Percentiles rank a stretch among this genome's conserved stretches.
Conservation (phyloP, 2,888 invertebrate genomes). For the Agapostemon virescens region DNA sequence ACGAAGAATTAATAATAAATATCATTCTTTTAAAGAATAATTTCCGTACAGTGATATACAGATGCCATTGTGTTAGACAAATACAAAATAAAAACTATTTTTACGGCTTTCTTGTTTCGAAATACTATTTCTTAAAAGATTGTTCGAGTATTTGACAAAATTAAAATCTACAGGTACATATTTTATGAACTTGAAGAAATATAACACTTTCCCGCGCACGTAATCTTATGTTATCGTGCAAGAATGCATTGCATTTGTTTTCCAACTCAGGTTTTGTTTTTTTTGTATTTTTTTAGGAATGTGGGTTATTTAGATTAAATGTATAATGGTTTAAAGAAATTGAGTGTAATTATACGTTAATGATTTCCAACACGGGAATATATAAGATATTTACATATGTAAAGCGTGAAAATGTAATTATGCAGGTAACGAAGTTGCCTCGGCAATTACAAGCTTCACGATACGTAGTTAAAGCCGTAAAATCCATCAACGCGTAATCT, state of each 20-base stretch:
- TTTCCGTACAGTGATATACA: too few species aligned
- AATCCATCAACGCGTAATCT: neutral
- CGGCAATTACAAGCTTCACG: neutral
- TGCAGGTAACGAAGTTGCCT: neutral
- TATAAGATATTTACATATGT: neutral
- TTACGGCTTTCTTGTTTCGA: too few species aligned
- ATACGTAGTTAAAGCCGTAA: neutral
- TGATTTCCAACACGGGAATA: neutral
- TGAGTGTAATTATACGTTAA: neutral
- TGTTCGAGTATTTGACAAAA: neutral
- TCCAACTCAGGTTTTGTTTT: neutral
- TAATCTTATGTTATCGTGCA: too few species aligned
- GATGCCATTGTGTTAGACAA: too few species aligned
- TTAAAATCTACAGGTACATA: neutral
- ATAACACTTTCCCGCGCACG: too few species aligned
- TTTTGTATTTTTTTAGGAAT: neutral
- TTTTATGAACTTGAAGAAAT: too few species aligned
- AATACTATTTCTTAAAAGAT: too few species aligned
- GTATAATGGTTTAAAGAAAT: neutral
- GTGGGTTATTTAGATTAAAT: neutral
- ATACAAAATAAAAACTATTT: too few species aligned
- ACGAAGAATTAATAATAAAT: too few species aligned
- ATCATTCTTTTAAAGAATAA: too few species aligned
- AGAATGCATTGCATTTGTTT: too few species aligned
- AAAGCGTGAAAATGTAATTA: neutral